Conservation (phyloP, 2,888 invertebrate species). For the Apeira syringaria region DNA sequence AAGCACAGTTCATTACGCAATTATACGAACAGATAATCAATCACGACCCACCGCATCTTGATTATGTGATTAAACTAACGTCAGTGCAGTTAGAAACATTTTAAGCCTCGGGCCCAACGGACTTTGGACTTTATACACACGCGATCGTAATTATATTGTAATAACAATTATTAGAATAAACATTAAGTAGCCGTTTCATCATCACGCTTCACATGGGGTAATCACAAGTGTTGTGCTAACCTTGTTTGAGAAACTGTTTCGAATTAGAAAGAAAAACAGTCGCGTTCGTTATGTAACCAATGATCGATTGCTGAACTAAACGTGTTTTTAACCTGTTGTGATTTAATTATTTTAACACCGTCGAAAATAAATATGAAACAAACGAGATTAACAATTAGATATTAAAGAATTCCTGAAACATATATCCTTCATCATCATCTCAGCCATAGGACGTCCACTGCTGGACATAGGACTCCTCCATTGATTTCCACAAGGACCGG, state of each 20-base stretch:
- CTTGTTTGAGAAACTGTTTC: conserved; percentile 25
- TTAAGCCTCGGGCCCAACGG: conserved; percentile 25
- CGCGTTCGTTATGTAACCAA: conserved; percentile 16
- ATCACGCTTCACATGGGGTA: conserved; percentile 23
- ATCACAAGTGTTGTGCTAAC: conserved; percentile 24
- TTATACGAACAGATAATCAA: conserved; percentile 53
- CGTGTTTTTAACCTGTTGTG: conserved; percentile 15
- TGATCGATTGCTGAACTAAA: conserved; percentile 17
- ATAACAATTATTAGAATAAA: conserved; percentile 35
- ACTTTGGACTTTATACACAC: conserved; percentile 29
- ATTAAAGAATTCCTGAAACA: too few species aligned
- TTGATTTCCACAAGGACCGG: conserved; percentile 14
- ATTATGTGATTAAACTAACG: conserved; percentile 66
- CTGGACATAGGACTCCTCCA: too few species aligned
- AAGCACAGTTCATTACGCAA: conserved; percentile 50
- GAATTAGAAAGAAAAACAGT: conserved; percentile 29
- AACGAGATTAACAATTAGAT: too few species aligned
- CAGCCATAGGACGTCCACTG: too few species aligned
- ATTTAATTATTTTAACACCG: too few species aligned
- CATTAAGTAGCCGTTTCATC: conserved; percentile 26
- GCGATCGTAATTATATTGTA: conserved; percentile 31
- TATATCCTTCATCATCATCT: too few species aligned
- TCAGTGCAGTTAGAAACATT: conserved; percentile 24
- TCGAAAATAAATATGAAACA: too few species aligned
- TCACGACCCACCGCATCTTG: conserved; percentile 56